Base-by-base conservation (phyloP, 2,113 vertebrate genomes). In the Poecilia latipinna region DNA sequence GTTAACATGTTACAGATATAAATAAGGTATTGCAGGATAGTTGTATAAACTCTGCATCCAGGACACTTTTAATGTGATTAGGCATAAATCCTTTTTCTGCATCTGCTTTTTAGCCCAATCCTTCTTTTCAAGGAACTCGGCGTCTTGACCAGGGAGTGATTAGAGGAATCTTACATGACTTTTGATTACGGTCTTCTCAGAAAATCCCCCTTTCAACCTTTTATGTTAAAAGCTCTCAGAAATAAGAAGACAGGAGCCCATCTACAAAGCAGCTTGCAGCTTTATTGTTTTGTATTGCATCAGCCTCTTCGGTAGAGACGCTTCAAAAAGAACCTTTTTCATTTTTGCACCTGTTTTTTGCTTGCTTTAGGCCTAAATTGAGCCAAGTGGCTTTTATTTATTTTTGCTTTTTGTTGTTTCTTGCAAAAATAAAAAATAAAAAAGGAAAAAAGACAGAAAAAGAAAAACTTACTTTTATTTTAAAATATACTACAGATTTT, bases 211-310 rank as follows among this genome's bases (percentile, higher is more conserved):
- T 19, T 69, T 57, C 29, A 22, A 17, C 29, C 73, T 61, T 61
- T 72, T 57, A 48, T 65, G 61, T 65, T 22, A 13, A n/a, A 10
- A 31, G 13, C 61, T 37, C 28, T 1, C 10, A 22, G 22, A 17
- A 54, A 44, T 13, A 51, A 61, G 17, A 54, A 29, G 33, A 67
- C 39, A 33, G 26, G 42, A 22, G 66, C 42, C 44, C 17, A 42
- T 11, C 66, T 68, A 31, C 42, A 51, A 68, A 68, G 66, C 42
- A 31, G 26, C 66, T 51, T 68, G 42, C 69, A 65, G 29, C 48
- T 63, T 74, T 51, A 48, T 68, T 77, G 78, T 77, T 63, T 62
- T 29, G 13, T 8, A n/a, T 84, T 80, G 68, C 82, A 64, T 84
- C 82, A 80, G n/a, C 5, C 60, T 67, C 8, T 60, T 61, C 70